Percentiles rank a stretch among this genome's conserved stretches.
Conservation (phyloP, 2,888 invertebrate genomes). For the Cheilosia urbana region DNA sequence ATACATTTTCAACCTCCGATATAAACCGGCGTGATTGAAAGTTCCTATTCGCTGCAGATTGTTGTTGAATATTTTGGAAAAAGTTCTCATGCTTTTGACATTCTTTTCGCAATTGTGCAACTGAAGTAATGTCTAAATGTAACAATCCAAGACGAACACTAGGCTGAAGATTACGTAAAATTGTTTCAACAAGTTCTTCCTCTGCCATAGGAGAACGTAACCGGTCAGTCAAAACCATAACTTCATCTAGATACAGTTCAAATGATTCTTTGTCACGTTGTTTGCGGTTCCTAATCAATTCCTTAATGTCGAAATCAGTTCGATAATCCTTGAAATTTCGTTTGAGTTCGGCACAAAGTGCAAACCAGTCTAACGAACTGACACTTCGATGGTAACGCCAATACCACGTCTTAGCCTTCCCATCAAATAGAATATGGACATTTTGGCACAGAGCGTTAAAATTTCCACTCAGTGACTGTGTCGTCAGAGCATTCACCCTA, state of each 20-base stretch:
- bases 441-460: not conserved
- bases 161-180: not conserved
- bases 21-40: not conserved
- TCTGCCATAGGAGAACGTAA: not conserved
- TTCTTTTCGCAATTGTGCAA: not conserved
- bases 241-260: not conserved
- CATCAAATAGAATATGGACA: slow-evolving; percentile 16
- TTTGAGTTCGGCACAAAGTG: slow-evolving; percentile 13
- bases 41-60: not conserved
- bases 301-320: slow-evolving; percentile 23
- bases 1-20: not conserved
- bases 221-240: not conserved
- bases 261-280: not conserved
- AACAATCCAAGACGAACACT: not conserved
- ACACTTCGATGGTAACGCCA: slow-evolving; percentile 37
- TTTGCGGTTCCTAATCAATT: slow-evolving; percentile 11
- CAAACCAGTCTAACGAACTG: not conserved
- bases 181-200: not conserved
- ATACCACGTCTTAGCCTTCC: slow-evolving; percentile 31
- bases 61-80: not conserved
- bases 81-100: not conserved
- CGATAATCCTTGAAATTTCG: not conserved
- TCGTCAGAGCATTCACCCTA: not conserved
- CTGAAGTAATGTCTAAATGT: not conserved
- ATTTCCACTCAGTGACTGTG: not conserved